These are phyloP conservation scores for Pseudococcus jackbeardsleyi DNA, from an alignment of 2,888 invertebrate genomes.

Conservation along the genomic window DNA sequence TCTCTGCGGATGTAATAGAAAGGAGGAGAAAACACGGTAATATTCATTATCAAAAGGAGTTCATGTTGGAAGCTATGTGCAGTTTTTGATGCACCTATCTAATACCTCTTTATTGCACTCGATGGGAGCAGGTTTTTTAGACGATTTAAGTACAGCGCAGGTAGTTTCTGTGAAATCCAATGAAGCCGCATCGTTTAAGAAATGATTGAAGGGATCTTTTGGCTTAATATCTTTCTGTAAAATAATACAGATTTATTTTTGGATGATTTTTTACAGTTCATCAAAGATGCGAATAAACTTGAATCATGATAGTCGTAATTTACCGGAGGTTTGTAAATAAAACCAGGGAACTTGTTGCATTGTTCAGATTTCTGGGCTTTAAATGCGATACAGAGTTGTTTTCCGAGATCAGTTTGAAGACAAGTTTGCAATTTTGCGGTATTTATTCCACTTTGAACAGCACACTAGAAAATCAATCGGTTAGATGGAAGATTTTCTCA, in stretches of 20 bases:
- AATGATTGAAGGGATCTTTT: not conserved
- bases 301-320: not conserved
- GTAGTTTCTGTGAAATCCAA: not conserved
- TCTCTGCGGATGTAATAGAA: not conserved
- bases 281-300: not conserved
- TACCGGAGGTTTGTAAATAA: conserved; percentile 21
- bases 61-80: not conserved
- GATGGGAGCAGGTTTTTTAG: not conserved
- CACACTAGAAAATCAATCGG: not conserved
- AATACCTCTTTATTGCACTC: not conserved
- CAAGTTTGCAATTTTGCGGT: not conserved
- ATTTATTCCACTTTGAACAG: not conserved
- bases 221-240: conserved; percentile 5
- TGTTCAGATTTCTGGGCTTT: not conserved
- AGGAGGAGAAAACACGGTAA: not conserved
- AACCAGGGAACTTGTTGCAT: not conserved
- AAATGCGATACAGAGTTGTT: not conserved
- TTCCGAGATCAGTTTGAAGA: not conserved
- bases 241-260: not conserved
- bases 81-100: not conserved
- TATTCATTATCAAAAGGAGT: not conserved
- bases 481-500: not conserved
- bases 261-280: not conserved
- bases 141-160: not conserved
- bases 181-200: not conserved